Percentiles rank a stretch among this genome's conserved stretches.
These are phyloP conservation scores for Epinephelus moara DNA, from an alignment of 2,113 vertebrate genomes.

Conservation along the genomic window DNA sequence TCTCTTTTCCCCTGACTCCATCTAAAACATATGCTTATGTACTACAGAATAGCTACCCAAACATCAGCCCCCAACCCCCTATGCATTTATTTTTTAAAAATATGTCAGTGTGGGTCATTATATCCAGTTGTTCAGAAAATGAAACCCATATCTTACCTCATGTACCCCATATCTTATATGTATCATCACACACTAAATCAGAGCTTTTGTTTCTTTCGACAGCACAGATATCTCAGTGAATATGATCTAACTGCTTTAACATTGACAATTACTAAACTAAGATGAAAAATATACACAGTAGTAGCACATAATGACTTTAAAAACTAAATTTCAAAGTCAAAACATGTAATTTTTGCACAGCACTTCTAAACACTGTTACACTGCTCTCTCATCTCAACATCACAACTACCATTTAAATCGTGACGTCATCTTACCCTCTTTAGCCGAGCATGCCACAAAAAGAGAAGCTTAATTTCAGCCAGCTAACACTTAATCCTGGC, in stretches of 20 bases:
- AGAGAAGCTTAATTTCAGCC: constrained; percentile 49
- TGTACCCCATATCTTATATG: too few relatives aligned
- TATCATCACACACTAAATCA: background rate
- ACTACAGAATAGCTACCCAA: background rate
- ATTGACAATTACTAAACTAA: background rate
- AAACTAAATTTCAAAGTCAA: background rate
- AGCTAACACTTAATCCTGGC: constrained; percentile 49
- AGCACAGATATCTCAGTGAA: background rate
- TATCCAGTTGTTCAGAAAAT: background rate
- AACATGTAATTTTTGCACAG: background rate
- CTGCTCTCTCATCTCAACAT: background rate
- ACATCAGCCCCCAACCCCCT: constrained; percentile 6
- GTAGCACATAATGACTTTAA: background rate
- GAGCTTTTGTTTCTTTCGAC: background rate
- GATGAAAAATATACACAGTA: background rate
- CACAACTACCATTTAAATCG: constrained; percentile 15
- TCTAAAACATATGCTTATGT: constrained; percentile 11
- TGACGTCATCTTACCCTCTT: constrained; percentile 16
- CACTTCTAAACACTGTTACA: background rate
- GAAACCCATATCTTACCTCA: background rate
- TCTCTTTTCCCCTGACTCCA: background rate
- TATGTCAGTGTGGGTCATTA: background rate
- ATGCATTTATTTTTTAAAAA: background rate
- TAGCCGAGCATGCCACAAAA: constrained; percentile 34
- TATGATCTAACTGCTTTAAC: background rate